Evolutionary conservation across 1,140 invertebrate genomes (phyloP).

Genomic region (Manduca sexta): DNA sequence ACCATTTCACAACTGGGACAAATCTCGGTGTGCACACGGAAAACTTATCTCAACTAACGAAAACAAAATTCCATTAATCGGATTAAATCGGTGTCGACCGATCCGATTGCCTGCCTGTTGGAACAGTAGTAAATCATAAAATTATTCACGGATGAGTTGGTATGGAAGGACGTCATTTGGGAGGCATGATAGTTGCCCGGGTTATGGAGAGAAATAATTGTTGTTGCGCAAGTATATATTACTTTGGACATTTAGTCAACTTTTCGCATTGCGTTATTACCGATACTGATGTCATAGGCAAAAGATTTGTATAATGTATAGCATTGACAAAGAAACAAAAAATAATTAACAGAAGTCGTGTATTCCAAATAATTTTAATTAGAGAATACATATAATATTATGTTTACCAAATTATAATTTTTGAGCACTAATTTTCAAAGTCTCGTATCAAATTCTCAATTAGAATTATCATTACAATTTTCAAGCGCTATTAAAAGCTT

Average conservation of each 20-base stretch:
- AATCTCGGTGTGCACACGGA: conserved; percentile 23
- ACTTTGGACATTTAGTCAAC: too few relatives aligned
- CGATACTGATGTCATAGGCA: too few relatives aligned
- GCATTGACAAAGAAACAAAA: too few relatives aligned
- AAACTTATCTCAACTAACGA: conserved; percentile 4
- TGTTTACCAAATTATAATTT: neutral
- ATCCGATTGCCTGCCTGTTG: neutral
- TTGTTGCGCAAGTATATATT: too few relatives aligned
- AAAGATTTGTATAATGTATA: too few relatives aligned
- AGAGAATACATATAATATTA: too few relatives aligned
- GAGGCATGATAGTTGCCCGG: neutral
- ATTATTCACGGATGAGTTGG: neutral
- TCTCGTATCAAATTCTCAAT: neutral
- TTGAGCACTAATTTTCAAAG: neutral
- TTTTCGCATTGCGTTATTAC: too few relatives aligned
- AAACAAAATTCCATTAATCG: conserved; percentile 30
- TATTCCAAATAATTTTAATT: too few relatives aligned
- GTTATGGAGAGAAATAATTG: neutral
- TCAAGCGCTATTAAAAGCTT: too few relatives aligned
- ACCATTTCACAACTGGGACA: conserved; percentile 27
- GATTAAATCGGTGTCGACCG: conserved; percentile 14
- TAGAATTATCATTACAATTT: too few relatives aligned
- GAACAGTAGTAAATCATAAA: conserved; percentile 1
- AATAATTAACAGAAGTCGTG: too few relatives aligned
- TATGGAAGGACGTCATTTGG: neutral